A percentile compares a stretch with the other conserved stretches of the same genome.
Evolutionary conservation across 2,113 vertebrate species (phyloP).

Genomic region (Calidris pugnax): DNA sequence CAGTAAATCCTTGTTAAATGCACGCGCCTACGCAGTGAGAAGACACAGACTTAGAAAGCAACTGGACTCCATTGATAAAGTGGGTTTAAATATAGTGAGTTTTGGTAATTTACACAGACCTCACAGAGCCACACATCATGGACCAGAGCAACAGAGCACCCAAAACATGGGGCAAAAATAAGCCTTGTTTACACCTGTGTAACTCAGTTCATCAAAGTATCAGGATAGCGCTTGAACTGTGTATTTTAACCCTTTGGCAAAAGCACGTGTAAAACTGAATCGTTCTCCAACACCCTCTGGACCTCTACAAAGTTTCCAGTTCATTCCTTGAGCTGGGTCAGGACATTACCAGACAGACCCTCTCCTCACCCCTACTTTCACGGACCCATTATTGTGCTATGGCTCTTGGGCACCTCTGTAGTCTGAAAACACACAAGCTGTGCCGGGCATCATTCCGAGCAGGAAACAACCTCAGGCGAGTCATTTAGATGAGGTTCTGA

Average conservation of each 20-base stretch:
- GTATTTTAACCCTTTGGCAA: neutral
- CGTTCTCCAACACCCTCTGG: neutral
- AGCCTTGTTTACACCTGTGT: neutral
- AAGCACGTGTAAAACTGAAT: neutral
- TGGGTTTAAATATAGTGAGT: neutral
- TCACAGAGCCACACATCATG: neutral
- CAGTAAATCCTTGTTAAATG: neutral
- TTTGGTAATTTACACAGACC: neutral
- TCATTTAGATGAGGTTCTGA: neutral
- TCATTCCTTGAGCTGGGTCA: neutral
- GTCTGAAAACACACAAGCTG: neutral
- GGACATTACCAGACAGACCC: neutral
- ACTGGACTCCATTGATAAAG: neutral
- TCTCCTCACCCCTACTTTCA: neutral
- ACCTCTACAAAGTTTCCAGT: neutral
- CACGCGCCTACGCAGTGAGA: neutral
- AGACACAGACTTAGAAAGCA: neutral
- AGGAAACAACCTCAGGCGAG: neutral
- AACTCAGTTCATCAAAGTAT: neutral
- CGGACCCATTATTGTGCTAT: rapidly evolving
- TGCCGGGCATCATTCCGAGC: neutral
- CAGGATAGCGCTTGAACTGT: neutral
- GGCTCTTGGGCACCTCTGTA: neutral
- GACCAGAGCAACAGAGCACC: neutral
- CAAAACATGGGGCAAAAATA: neutral